These are phyloP conservation scores for Cabera pusaria DNA, from an alignment of 2,888 invertebrate species.

Conservation along the genomic window DNA sequence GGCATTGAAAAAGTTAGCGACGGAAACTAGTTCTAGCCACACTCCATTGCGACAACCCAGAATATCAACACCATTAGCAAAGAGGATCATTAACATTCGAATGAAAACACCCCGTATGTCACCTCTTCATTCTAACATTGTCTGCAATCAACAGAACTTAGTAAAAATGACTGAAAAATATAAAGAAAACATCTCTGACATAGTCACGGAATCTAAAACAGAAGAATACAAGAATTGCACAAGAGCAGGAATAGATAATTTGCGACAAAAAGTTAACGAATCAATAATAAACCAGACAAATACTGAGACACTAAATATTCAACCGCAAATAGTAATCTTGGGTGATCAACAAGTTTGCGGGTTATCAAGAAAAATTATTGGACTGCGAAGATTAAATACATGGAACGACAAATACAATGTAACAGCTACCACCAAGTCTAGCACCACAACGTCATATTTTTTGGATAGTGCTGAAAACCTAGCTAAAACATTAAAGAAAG, in stretches of 20 bases:
- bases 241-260: no score
- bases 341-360: slow-evolving; percentile 1
- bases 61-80: neutral
- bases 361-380: neutral
- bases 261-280: no score
- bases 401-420: slow-evolving; percentile 1
- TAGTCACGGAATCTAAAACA: no score
- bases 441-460: neutral
- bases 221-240: no score
- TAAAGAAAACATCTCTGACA: no score
- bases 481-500: neutral
- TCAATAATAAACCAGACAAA: neutral
- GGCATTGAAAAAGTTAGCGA: no score
- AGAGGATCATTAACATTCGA: neutral
- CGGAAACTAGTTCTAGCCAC: no score
- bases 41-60: no score
- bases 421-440: neutral
- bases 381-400: neutral
- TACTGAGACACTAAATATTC: neutral
- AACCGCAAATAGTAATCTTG: neutral
- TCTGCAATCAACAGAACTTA: no score
- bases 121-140: neutral
- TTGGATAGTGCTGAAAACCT: neutral
- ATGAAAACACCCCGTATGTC: neutral
- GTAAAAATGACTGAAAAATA: no score